Percentiles rank a stretch among this genome's conserved stretches.
phyloP scores from a whole-genome alignment of 2,113 vertebrate genomes.

The Phrynocephalus versicolor region DNA sequence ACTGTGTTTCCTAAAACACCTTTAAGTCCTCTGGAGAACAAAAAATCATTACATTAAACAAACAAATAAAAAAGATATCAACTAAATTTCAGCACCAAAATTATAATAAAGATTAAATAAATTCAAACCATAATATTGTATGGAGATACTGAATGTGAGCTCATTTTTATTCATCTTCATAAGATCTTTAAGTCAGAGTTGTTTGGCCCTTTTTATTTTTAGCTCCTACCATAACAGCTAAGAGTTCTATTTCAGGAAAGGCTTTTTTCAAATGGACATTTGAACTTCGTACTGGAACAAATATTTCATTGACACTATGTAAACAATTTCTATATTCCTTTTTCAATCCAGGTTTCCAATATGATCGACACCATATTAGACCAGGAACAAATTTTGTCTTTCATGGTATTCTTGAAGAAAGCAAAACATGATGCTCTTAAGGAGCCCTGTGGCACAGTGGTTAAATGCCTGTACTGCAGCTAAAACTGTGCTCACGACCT shows the following conservation, averaged over 20 bases:
- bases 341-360: neutral
- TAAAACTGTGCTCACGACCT: no score
- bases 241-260: neutral
- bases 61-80: neutral
- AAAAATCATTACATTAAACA: accelerated
- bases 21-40: neutral
- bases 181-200: neutral
- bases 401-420: neutral
- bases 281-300: neutral
- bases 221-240: neutral
- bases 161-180: neutral
- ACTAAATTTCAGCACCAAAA: neutral
- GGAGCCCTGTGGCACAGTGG: no score
- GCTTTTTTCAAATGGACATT: neutral
- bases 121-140: neutral
- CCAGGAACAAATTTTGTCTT: neutral
- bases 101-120: neutral
- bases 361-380: neutral
- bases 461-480: no score
- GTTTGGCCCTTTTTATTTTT: neutral
- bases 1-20: neutral
- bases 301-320: neutral
- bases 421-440: neutral
- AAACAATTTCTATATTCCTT: neutral
- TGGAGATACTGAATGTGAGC: neutral